Conservation (phyloP, 2,888 invertebrate genomes). For the Smittia aterrima region DNA sequence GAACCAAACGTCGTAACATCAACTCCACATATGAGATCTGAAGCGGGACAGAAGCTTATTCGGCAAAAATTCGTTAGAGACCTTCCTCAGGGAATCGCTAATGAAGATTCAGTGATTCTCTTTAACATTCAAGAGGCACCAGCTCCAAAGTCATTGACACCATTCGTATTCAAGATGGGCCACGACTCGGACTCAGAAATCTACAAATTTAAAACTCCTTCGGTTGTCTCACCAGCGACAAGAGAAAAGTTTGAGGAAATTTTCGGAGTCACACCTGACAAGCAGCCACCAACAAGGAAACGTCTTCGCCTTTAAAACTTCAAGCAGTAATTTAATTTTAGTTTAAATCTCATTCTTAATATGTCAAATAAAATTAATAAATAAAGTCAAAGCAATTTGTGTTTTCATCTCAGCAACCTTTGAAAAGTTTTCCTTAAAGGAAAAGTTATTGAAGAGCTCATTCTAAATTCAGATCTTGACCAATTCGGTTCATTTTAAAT, state of each 20-base stretch:
- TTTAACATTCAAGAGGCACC: neutral
- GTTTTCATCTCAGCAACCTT: too few relatives aligned
- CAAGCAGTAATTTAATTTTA: too few relatives aligned
- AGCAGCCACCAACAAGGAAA: neutral
- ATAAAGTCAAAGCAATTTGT: too few relatives aligned
- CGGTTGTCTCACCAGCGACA: neutral
- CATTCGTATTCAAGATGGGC: neutral
- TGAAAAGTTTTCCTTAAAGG: too few relatives aligned
- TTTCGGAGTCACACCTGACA: neutral
- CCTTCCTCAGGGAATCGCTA: neutral
- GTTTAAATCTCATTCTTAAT: too few relatives aligned
- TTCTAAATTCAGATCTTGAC: too few relatives aligned
- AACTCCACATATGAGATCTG: slow-evolving; percentile 3
- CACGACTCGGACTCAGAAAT: neutral
- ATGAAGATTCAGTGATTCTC: neutral
- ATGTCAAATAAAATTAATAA: too few relatives aligned
- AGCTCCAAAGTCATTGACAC: neutral
- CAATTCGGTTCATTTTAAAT: too few relatives aligned
- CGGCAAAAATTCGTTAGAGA: neutral
- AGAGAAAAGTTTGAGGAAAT: neutral
- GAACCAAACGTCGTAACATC: neutral
- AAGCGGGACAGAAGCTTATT: neutral
- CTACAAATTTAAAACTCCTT: neutral
- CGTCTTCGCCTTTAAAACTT: slow-evolving; percentile 1
- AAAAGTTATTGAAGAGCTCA: too few relatives aligned